A percentile compares a stretch with the other conserved stretches of the same genome.
Conservation (phyloP, 35 echinoderm and acorn worm species). For the Ophioderma brevispina region DNA sequence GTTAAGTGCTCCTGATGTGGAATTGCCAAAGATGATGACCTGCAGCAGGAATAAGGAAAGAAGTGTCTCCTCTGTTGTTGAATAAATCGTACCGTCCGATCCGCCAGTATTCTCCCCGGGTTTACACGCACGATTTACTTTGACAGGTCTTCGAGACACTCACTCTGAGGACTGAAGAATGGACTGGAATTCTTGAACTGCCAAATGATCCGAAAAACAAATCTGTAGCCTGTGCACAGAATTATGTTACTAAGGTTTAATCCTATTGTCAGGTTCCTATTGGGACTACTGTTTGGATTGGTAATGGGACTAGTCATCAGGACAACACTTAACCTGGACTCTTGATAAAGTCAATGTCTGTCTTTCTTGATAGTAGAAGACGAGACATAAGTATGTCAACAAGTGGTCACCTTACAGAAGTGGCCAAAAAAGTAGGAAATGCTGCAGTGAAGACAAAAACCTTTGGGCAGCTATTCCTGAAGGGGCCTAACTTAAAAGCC, state of each 20-base stretch:
- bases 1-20: neutral
- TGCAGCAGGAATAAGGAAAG: neutral
- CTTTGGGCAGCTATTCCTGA: too few species aligned
- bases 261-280: constrained; percentile 31
- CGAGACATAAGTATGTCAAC: too few species aligned
- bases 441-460: too few species aligned
- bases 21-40: neutral
- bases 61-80: neutral
- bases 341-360: too few species aligned
- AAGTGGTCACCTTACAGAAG: too few species aligned
- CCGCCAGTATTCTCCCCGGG: neutral
- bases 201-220: neutral
- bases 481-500: too few species aligned
- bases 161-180: constrained; percentile 24
- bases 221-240: constrained; percentile 15
- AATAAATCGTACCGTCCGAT: too few species aligned
- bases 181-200: constrained; percentile 43
- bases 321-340: neutral
- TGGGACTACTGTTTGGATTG: constrained; percentile 64
- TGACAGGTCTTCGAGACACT: constrained; percentile 16
- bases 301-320: constrained; percentile 29
- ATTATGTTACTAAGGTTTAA: constrained; percentile 32
- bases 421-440: too few species aligned
- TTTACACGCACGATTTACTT: neutral
- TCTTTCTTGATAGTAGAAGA: too few species aligned